Evolutionary conservation across 2,113 vertebrate genomes (phyloP), one percentile per base, ranked within the genome.

Genomic region (Carettochelys insculpta): DNA sequence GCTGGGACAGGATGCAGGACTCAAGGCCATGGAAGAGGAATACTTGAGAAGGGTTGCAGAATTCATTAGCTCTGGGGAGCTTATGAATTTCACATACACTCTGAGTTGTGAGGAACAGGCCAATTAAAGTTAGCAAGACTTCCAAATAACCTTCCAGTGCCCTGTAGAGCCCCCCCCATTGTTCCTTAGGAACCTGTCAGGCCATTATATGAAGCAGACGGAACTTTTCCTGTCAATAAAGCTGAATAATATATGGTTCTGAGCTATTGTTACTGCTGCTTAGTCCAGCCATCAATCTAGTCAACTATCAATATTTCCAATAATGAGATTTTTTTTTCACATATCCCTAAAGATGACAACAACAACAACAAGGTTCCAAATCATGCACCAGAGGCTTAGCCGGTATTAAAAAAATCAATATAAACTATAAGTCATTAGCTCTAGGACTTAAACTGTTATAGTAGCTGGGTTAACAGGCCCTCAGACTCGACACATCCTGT

Each of bases 161-260:
- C 82, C 11, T 19, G 87, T 75, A 89, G 34, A 10, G 73, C 65
- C 22, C 6, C 2, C 3, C 6, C 2, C 3, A 6, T 14, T 4
- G 75, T 31, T 34, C 24, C 50, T 0, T 0, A 0, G 71, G 6
- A 53, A 9, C 8, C 91, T 83, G n/a, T 11, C 0, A 0, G 1
- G 1, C n/a, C n/a, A n/a, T n/a, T n/a, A n/a, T n/a, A n/a, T n/a
- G n/a, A 14, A 50, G 11, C 14, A 50, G 48, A 50, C 14, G 48
- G 48, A 50, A 50, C 48, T 50, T 50, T 50, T n/a, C n/a, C n/a
- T n/a, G n/a, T n/a, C n/a, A n/a, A n/a, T n/a, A n/a, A n/a, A n/a
- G n/a, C n/a, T n/a, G n/a, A n/a, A n/a, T n/a, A n/a, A n/a, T n/a
- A n/a, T 20, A 0, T 48, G 3, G 48, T 31, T 11, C 16, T 80